These are phyloP conservation scores for Proisotoma minuta DNA, from an alignment of 2,888 invertebrate species.

Conservation along the genomic window DNA sequence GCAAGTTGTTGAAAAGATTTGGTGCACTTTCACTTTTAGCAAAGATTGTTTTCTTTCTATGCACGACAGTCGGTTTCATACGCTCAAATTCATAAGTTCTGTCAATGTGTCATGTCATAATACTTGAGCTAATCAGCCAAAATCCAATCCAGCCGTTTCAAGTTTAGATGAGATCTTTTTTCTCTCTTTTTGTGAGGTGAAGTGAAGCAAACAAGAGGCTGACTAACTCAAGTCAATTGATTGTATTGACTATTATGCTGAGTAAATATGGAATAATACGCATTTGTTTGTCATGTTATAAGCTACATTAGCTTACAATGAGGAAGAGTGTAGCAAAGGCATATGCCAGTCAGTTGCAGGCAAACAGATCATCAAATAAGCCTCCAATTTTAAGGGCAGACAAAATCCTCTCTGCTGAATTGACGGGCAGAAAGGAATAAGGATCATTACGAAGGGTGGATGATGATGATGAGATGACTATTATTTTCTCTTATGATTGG, in stretches of 20 bases:
- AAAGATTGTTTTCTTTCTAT: too few species aligned
- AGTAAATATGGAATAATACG: slow-evolving; percentile 1
- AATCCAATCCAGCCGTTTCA: too few species aligned
- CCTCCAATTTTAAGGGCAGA: background rate
- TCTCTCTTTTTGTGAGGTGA: too few species aligned
- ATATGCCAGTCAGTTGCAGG: background rate
- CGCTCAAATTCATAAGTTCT: too few species aligned
- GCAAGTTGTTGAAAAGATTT: too few species aligned
- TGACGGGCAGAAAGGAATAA: background rate
- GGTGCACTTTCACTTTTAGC: too few species aligned
- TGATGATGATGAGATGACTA: background rate
- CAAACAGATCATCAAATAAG: background rate
- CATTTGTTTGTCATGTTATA: slow-evolving; percentile 3
- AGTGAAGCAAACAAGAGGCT: too few species aligned
- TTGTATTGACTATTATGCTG: background rate
- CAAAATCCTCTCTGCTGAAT: background rate
- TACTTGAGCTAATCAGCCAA: too few species aligned
- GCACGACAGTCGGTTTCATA: too few species aligned
- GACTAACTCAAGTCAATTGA: slow-evolving; percentile 2
- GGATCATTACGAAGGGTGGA: background rate
- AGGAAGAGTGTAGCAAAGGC: background rate
- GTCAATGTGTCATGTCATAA: too few species aligned
- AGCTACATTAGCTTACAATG: background rate
- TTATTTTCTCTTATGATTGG: slow-evolving; percentile 6
- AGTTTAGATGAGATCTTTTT: too few species aligned